phyloP scores from a whole-genome alignment of 2,797 vertebrate genomes.

The Notolabrus celidotus region DNA sequence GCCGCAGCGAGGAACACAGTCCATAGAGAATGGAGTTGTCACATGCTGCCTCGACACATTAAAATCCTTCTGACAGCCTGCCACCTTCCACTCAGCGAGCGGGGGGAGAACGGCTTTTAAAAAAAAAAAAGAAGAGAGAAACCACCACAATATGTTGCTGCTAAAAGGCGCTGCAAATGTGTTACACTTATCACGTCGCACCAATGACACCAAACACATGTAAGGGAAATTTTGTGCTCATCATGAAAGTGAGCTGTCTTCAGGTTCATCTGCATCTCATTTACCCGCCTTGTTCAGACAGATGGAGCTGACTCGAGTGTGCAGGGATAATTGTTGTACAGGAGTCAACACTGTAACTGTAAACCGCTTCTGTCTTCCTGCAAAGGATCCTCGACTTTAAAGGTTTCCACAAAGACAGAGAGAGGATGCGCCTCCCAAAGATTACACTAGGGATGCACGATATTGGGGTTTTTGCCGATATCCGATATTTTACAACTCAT shows the following conservation, averaged over 20 bases:
- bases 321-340: slow-evolving; percentile 27
- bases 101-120: slow-evolving; percentile 41
- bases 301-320: slow-evolving; percentile 16
- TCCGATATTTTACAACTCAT: no score
- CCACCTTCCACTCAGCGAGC: slow-evolving; percentile 60
- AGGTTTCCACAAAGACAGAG: slow-evolving; percentile 17
- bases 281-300: slow-evolving; percentile 28
- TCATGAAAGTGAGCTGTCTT: slow-evolving; percentile 9
- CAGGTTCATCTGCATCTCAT: slow-evolving; percentile 34
- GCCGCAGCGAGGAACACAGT: slow-evolving; percentile 56
- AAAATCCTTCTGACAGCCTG: slow-evolving; percentile 75
- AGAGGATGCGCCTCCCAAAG: no score
- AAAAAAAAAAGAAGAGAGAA: slow-evolving; percentile 1
- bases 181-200: slow-evolving; percentile 16
- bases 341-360: slow-evolving; percentile 27
- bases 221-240: slow-evolving; percentile 17
- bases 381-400: slow-evolving; percentile 1
- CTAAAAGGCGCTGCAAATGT: slow-evolving; percentile 28
- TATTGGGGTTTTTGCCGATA: no score
- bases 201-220: slow-evolving; percentile 27
- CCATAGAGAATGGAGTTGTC: slow-evolving; percentile 77
- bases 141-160: slow-evolving; percentile 43
- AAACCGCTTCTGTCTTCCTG: slow-evolving; percentile 13
- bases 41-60: slow-evolving; percentile 73
- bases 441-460: no score